phyloP scores from a whole-genome alignment of 1,140 invertebrate genomes.

The Coenobita brevimanus region DNA sequence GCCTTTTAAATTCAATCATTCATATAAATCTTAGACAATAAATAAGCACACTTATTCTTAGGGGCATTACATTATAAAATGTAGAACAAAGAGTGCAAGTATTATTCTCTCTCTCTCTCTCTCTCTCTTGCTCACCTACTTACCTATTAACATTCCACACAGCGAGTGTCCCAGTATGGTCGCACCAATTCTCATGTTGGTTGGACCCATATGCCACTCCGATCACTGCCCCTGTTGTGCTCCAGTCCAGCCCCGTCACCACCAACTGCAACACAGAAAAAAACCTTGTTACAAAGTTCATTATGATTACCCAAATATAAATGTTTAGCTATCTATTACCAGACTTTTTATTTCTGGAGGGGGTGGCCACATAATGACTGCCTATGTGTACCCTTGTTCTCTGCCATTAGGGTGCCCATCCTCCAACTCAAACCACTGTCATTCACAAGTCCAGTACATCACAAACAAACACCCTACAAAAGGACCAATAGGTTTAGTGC shows the following conservation, averaged over 20 bases:
- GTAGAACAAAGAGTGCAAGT: background rate
- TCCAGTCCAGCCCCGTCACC: constrained; percentile 60
- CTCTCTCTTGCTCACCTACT: background rate
- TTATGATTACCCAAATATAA: too few relatives aligned
- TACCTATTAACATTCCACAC: constrained; percentile 66
- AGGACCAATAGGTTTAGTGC: too few relatives aligned
- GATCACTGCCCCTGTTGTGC: constrained; percentile 58
- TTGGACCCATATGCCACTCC: constrained; percentile 54
- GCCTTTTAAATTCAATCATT: background rate
- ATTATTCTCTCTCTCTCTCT: background rate
- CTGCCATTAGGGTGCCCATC: too few relatives aligned
- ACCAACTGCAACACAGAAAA: constrained; percentile 26
- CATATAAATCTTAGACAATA: background rate
- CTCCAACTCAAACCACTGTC: too few relatives aligned
- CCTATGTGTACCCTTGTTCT: too few relatives aligned
- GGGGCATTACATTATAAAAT: background rate
- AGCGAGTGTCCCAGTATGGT: constrained; percentile 52
- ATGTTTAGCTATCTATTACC: too few relatives aligned
- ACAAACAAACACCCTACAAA: too few relatives aligned
- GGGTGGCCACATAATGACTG: too few relatives aligned
- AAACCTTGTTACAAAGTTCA: too few relatives aligned
- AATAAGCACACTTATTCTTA: background rate
- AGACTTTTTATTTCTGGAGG: too few relatives aligned
- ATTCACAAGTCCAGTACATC: too few relatives aligned
- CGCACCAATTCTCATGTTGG: constrained; percentile 63